Evolutionary conservation across 2,888 invertebrate species (phyloP).

Genomic region (Apodemia duryi): DNA sequence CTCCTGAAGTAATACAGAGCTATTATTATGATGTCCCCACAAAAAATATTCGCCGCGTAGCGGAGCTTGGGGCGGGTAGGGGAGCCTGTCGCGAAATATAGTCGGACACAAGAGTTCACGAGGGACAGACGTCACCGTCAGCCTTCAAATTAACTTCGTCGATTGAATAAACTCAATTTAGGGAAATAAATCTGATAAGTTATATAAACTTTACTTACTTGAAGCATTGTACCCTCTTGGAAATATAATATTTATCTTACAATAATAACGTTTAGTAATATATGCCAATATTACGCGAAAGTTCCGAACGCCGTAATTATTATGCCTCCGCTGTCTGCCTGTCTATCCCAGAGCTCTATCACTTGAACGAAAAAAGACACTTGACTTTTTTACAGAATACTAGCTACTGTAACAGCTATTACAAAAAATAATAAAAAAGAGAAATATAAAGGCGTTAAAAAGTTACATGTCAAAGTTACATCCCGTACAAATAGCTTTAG

Average conservation of each 20-base stretch:
- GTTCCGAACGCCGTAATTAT: too few species aligned
- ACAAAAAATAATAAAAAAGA: too few species aligned
- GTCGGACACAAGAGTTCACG: conserved; percentile 43
- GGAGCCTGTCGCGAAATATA: conserved; percentile 36
- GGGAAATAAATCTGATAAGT: conserved; percentile 2
- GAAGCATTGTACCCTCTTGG: background rate
- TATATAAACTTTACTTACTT: background rate
- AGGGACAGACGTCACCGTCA: conserved; percentile 41
- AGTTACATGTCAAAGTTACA: too few species aligned
- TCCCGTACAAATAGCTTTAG: too few species aligned
- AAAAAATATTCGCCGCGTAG: conserved; percentile 70
- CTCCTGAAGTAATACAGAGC: conserved; percentile 79
- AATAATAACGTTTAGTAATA: too few species aligned
- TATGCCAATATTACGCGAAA: too few species aligned
- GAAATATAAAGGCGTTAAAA: too few species aligned
- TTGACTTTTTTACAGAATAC: too few species aligned
- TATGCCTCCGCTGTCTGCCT: too few species aligned
- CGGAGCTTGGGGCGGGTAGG: conserved; percentile 51
- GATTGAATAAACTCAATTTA: conserved; percentile 6
- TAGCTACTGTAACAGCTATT: too few species aligned
- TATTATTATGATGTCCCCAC: conserved; percentile 79
- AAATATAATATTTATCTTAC: background rate
- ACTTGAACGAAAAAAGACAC: too few species aligned
- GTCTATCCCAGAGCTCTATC: too few species aligned
- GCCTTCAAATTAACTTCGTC: conserved; percentile 29